Conservation (phyloP, 2,113 vertebrate genomes). For the Melanerpes formicivorus region DNA sequence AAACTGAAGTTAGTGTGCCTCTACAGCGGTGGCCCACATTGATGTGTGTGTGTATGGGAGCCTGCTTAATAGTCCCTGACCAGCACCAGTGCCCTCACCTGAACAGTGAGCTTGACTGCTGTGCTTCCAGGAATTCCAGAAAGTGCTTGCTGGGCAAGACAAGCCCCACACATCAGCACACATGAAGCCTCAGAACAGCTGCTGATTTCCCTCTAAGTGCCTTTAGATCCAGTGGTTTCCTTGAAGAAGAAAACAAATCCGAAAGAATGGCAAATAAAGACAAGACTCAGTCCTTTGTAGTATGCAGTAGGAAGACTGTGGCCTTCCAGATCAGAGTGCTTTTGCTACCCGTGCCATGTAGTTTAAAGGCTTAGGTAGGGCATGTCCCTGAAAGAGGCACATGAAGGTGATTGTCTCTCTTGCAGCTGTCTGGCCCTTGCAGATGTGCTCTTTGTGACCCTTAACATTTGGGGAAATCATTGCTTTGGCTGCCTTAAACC, state of each 20-base stretch:
- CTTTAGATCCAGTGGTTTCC: background rate
- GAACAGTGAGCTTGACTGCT: background rate
- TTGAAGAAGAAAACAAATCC: background rate
- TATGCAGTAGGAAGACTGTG: background rate
- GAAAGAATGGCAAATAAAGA: background rate
- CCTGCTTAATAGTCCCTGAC: background rate
- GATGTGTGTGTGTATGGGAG: background rate
- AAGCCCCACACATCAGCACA: background rate
- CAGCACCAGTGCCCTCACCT: background rate
- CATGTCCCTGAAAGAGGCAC: background rate
- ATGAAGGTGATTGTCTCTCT: background rate
- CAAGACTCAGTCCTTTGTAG: background rate
- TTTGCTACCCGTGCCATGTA: background rate
- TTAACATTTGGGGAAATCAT: rapidly evolving
- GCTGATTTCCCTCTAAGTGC: background rate
- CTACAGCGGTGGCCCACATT: rapidly evolving
- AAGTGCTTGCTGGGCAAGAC: background rate
- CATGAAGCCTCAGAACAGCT: background rate
- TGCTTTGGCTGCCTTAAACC: background rate
- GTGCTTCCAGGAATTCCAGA: background rate
- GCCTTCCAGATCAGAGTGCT: background rate
- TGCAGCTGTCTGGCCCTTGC: background rate
- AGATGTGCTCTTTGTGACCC: background rate
- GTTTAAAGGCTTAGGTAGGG: background rate
- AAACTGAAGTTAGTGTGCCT: background rate